These are phyloP conservation scores for Drosophila picticornis DNA, from an alignment of 2,888 invertebrate genomes.

Conservation along the genomic window DNA sequence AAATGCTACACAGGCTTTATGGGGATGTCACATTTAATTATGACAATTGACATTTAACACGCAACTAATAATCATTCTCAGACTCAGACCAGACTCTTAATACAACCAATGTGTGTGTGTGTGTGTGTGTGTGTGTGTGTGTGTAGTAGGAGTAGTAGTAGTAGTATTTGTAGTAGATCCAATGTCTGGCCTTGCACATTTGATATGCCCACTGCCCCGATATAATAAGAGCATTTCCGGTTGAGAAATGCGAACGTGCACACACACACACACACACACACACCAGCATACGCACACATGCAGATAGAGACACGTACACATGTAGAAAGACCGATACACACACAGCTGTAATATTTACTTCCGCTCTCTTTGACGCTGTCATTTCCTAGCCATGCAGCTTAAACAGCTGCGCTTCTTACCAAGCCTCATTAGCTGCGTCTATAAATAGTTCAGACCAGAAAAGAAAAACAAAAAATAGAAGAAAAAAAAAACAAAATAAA, in stretches of 20 bases:
- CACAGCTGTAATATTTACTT: conserved; percentile 42
- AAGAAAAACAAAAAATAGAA: conserved; percentile 1
- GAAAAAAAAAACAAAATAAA: background rate
- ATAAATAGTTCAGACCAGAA: conserved; percentile 41
- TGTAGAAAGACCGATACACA: background rate
- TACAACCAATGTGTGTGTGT: background rate
- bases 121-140: background rate
- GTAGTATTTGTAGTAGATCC: background rate
- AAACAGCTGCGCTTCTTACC: conserved; percentile 37
- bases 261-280: conserved; percentile 13
- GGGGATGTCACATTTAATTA: conserved; percentile 69
- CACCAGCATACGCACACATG: conserved; percentile 1
- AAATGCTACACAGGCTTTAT: conserved; percentile 31
- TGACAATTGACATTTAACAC: conserved; percentile 74
- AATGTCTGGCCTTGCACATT: conserved; percentile 42
- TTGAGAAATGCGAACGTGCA: conserved; percentile 18
- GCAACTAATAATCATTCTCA: conserved; percentile 62
- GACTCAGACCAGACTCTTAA: conserved; percentile 4
- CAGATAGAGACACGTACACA: background rate
- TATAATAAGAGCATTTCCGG: conserved; percentile 55
- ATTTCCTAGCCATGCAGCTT: conserved; percentile 44
- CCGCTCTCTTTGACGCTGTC: conserved; percentile 40
- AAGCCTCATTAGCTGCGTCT: conserved; percentile 48
- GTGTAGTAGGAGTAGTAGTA: background rate
- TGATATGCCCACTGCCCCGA: conserved; percentile 27